phyloP scores from a whole-genome alignment of 2,797 vertebrate species.

The Premnoplex brunnescens region DNA sequence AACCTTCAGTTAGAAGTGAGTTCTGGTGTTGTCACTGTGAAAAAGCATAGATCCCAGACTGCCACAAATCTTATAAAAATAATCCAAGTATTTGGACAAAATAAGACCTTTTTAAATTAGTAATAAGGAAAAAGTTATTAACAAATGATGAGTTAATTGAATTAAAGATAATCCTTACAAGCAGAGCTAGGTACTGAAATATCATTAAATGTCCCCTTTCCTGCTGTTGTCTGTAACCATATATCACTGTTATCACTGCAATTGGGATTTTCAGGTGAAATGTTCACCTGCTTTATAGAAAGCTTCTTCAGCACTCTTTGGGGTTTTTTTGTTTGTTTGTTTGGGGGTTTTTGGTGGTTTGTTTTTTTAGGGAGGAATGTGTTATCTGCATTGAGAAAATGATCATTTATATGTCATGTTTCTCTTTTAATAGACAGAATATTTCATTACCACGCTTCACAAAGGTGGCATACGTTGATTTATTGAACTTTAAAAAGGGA shows the following conservation, averaged over 20 bases:
- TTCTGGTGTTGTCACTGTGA: background rate
- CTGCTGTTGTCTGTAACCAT: background rate
- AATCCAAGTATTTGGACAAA: background rate
- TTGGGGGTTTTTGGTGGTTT: background rate
- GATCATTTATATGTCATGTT: background rate
- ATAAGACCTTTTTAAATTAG: background rate
- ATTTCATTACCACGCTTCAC: background rate
- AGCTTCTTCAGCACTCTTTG: background rate
- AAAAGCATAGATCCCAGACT: background rate
- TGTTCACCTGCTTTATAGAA: background rate
- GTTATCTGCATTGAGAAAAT: background rate
- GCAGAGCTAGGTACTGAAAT: background rate
- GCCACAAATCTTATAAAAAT: background rate
- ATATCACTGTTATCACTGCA: background rate
- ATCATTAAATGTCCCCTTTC: background rate
- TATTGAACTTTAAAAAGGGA: background rate
- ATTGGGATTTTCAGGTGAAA: background rate
- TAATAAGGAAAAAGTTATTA: background rate
- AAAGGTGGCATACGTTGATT: background rate
- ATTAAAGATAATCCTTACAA: constrained; percentile 1
- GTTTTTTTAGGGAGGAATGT: background rate
- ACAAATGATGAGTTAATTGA: constrained; percentile 22
- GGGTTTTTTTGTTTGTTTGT: too few species aligned
- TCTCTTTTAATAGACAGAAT: background rate
- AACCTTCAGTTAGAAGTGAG: background rate